Evolutionary conservation across 2,797 vertebrate species (phyloP).

Genomic region (Acanthis flammea): DNA sequence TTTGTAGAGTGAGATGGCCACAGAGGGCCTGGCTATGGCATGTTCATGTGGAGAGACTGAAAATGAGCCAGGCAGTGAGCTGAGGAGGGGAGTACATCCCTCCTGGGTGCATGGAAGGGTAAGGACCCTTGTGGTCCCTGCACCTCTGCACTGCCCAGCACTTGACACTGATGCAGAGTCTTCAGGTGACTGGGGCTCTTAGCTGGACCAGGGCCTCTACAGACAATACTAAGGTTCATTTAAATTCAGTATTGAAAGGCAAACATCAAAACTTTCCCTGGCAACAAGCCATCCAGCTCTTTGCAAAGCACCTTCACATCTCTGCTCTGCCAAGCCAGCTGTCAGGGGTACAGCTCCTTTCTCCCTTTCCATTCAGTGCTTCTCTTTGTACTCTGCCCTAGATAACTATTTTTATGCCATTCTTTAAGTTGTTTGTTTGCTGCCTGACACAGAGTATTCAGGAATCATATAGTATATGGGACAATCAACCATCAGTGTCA

Average conservation of each 20-base stretch:
- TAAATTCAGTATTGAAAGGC: background rate
- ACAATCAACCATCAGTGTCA: background rate
- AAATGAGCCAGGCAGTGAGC: background rate
- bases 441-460: background rate
- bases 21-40: background rate
- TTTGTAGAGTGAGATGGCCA: background rate
- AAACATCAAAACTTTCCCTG: background rate
- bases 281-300: background rate
- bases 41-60: background rate
- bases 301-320: background rate
- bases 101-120: background rate
- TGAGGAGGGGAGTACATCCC: background rate
- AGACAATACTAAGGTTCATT: background rate
- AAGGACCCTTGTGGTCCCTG: too few species aligned
- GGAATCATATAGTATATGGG: background rate
- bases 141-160: background rate
- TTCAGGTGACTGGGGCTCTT: background rate
- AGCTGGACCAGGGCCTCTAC: background rate
- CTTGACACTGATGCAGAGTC: background rate
- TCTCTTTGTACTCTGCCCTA: constrained; percentile 34
- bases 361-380: background rate
- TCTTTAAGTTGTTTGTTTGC: background rate
- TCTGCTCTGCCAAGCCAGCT: background rate
- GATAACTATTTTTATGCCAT: constrained; percentile 7
- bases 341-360: background rate